These are phyloP conservation scores for Acomys russatus DNA, from an alignment of 2,797 vertebrate species.

Conservation along the genomic window DNA sequence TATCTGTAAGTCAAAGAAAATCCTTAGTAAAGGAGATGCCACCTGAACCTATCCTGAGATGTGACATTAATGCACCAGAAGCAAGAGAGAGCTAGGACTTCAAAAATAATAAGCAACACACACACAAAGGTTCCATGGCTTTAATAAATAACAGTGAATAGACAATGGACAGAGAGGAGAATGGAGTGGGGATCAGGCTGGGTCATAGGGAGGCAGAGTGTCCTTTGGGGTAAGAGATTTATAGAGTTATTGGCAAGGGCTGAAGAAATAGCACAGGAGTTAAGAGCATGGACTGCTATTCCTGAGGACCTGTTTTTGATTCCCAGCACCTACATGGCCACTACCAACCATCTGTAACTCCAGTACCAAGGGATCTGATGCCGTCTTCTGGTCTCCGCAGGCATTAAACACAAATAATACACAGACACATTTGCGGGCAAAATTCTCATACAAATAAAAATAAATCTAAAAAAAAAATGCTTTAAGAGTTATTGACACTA, in stretches of 20 bases:
- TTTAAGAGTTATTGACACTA: neutral
- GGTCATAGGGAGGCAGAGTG: too few species aligned
- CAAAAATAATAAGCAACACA: neutral
- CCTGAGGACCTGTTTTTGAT: neutral
- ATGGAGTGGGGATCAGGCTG: neutral
- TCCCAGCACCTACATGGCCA: neutral
- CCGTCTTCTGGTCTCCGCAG: neutral
- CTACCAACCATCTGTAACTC: neutral
- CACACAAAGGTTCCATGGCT: neutral
- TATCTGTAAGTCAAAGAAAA: slow-evolving; percentile 9
- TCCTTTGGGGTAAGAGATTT: neutral
- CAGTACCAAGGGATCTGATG: neutral
- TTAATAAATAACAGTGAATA: neutral
- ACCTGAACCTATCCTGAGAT: neutral
- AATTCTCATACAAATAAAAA: neutral
- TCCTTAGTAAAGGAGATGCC: neutral
- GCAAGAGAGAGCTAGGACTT: neutral
- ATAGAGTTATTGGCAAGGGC: neutral
- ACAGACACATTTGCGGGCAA: neutral
- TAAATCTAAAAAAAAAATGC: neutral
- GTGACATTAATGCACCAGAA: neutral
- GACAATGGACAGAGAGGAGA: neutral
- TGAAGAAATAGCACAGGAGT: neutral
- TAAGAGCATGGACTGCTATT: neutral
- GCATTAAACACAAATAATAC: neutral